Base-by-base conservation (phyloP, 2,113 vertebrate species). In the Corapipo altera region DNA sequence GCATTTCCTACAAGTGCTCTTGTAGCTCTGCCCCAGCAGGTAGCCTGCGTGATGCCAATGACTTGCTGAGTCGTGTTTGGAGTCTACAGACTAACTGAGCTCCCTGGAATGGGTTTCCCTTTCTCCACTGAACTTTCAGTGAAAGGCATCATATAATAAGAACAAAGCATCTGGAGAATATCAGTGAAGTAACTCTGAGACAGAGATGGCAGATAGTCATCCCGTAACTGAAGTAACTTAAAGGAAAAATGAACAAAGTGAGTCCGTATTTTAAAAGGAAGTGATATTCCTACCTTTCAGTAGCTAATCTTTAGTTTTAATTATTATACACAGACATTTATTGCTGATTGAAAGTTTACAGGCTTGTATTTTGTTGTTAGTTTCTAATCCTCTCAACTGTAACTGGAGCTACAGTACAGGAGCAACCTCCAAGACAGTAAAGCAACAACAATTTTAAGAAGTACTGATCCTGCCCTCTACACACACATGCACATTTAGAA, bases 401-500 rank as follows among this genome's bases (percentile, higher is more conserved):
- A 77, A 22, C 39, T 70, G 44, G n/a, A 86, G 33, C 37, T 52
- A 46, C 8, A 61, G 28, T 5, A n/a, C 2, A 41, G 6, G 9
- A 64, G 5, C 14, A 37, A 73, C 27, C 11, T 46, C 46, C 11
- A 48, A 33, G 46, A 65, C 27, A 62, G 23, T 32, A 62, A 66
- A 77, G 28, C 15, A 62, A 51, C 4, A 55, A 43, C 30, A 27
- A 15, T 17, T 75, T 15, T 1, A 22, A 30, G 6, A 44, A 65
- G 17, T 5, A 8, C 13, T 7, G 5, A 28, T 20, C 14, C 46
- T 57, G 15, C 44, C 3, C 5, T 32, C 43, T 12, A 11, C 24
- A 8, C 35, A 37, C 48, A n/a, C 1, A 17, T 1, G 0, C 2
- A 69, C 7, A 15, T 22, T 39, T 7, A 19, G 3, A 70, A 67